Evolutionary conservation across 2,888 invertebrate genomes (phyloP).

Genomic region (Papilio gigon): DNA sequence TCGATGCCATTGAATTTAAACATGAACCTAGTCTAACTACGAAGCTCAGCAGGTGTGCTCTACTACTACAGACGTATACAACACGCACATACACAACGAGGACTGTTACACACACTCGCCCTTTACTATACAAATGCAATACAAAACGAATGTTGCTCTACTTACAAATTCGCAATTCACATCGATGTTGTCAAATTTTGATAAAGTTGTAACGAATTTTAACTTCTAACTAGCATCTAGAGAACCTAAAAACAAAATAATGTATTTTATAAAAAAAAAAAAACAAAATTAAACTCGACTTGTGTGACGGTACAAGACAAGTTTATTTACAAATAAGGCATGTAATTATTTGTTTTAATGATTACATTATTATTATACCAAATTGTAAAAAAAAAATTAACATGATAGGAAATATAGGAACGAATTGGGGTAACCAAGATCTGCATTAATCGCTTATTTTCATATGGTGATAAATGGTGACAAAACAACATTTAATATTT

Average conservation of each 20-base stretch:
- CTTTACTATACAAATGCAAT: conserved; percentile 58
- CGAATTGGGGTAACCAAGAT: too few relatives aligned
- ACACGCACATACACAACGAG: conserved; percentile 47
- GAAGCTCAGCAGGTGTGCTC: conserved; percentile 53
- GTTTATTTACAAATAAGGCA: not conserved
- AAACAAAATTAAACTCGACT: too few relatives aligned
- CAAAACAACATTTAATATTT: not conserved
- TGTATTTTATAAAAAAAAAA: too few relatives aligned
- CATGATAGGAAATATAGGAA: too few relatives aligned
- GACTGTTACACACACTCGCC: conserved; percentile 56
- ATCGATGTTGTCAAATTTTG: conserved; percentile 11
- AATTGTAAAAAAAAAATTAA: too few relatives aligned
- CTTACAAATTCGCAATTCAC: conserved; percentile 40
- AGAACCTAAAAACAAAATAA: too few relatives aligned
- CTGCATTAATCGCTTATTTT: not conserved
- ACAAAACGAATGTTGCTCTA: conserved; percentile 58
- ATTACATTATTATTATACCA: too few relatives aligned
- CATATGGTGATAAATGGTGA: not conserved
- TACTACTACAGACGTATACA: conserved; percentile 46
- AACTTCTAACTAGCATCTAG: too few relatives aligned
- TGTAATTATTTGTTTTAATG: too few relatives aligned
- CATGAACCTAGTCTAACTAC: conserved; percentile 47
- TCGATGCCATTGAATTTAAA: conserved; percentile 59
- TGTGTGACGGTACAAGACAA: too few relatives aligned
- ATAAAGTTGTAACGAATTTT: too few relatives aligned